Evolutionary conservation across 2,888 invertebrate species (phyloP).

Genomic region (Podabrus alpinus): DNA sequence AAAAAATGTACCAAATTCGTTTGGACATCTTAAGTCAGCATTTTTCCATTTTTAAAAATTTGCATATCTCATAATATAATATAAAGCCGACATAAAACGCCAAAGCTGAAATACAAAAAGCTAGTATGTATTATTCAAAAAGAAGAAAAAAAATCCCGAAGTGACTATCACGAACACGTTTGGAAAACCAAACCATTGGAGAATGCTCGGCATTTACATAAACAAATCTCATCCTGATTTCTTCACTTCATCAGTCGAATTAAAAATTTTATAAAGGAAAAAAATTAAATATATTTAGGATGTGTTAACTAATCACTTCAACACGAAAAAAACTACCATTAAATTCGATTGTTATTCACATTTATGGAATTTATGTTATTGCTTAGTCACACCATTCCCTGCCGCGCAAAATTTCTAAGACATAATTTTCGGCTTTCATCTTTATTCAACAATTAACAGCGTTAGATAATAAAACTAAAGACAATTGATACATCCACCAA

Average conservation of each 20-base stretch:
- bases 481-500: conserved; percentile 7
- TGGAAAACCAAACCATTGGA: conserved; percentile 46
- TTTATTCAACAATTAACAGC: conserved; percentile 3
- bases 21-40: conserved; percentile 24
- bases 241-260: conserved; percentile 43
- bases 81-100: conserved; percentile 35
- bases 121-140: conserved; percentile 35
- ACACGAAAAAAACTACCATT: conserved; percentile 13
- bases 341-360: conserved; percentile 39
- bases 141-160: conserved; percentile 44
- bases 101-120: conserved; percentile 46
- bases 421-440: neutral
- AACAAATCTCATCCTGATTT: conserved; percentile 6
- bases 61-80: neutral
- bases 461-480: neutral
- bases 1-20: conserved; percentile 38
- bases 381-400: conserved; percentile 53
- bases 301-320: conserved; percentile 45
- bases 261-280: conserved; percentile 39
- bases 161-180: conserved; percentile 53
- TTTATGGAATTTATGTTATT: conserved; percentile 49
- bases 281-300: conserved; percentile 44
- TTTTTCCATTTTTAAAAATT: neutral
- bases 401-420: conserved; percentile 23
- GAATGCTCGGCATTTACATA: conserved; percentile 49